phyloP scores from a whole-genome alignment of 2,797 vertebrate genomes.

The Paramormyrops hopkinsi region DNA sequence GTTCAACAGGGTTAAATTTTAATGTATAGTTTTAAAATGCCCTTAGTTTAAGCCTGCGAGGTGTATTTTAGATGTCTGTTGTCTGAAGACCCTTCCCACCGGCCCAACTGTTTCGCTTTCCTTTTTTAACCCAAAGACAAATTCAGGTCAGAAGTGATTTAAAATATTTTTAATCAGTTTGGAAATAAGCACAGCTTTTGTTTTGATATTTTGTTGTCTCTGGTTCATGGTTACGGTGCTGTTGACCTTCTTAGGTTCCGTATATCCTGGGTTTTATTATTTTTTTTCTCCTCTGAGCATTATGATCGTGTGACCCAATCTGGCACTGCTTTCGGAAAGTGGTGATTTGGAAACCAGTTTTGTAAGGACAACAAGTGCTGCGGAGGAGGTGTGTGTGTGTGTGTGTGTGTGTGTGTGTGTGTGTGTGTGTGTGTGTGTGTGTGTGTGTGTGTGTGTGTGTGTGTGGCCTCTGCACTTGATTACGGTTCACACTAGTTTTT shows the following conservation, averaged over 20 bases:
- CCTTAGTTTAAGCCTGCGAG: neutral
- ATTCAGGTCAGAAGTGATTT: neutral
- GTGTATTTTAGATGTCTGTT: neutral
- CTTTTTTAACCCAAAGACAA: neutral
- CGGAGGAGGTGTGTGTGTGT: neutral
- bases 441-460: neutral
- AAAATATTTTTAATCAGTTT: neutral
- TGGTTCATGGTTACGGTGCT: conserved; percentile 33
- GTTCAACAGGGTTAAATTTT: neutral
- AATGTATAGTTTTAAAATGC: neutral
- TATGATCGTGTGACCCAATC: neutral
- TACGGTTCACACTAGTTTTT: conserved; percentile 23
- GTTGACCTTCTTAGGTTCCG: conserved; percentile 18
- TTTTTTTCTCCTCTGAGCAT: neutral
- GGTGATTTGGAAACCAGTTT: neutral
- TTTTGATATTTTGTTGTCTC: neutral
- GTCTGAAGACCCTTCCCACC: neutral
- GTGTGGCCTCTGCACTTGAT: conserved; percentile 31
- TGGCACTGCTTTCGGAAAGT: conserved; percentile 32
- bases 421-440: neutral
- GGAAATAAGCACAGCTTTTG: neutral
- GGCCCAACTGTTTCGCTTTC: neutral
- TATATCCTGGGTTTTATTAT: neutral
- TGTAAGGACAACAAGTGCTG: conserved; percentile 3
- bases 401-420: neutral